Evolutionary conservation across 2,797 vertebrate genomes (phyloP).

Genomic region (Chaetodon trifasciatus): DNA sequence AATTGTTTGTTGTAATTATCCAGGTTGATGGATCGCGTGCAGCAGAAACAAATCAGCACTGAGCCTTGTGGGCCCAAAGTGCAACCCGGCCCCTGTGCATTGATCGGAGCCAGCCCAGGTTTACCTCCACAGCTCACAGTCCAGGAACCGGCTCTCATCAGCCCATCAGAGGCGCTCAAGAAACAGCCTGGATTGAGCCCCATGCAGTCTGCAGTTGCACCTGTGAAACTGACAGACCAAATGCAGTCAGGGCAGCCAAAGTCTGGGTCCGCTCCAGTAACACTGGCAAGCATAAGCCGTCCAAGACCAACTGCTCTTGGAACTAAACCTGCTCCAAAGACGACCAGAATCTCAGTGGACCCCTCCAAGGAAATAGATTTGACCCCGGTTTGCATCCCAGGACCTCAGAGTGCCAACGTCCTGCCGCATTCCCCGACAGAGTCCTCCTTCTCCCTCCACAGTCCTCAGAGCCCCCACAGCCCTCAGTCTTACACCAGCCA

Average conservation of each 20-base stretch:
- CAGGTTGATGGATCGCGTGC: conserved; percentile 78
- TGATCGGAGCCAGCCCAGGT: conserved; percentile 35
- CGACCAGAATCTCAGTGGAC: conserved; percentile 58
- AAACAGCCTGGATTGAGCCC: conserved; percentile 34
- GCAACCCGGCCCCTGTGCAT: conserved; percentile 51
- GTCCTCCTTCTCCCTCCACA: conserved; percentile 66
- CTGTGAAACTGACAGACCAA: conserved; percentile 40
- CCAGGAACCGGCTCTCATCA: conserved; percentile 46
- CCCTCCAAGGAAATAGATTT: conserved; percentile 68
- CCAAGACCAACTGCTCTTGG: conserved; percentile 79
- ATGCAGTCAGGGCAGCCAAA: conserved; percentile 46
- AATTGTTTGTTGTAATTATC: not conserved
- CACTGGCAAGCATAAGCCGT: conserved; percentile 76
- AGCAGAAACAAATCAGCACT: conserved; percentile 58
- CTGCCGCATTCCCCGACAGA: conserved; percentile 80
- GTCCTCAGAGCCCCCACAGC: conserved; percentile 71
- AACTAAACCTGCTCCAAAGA: conserved; percentile 71
- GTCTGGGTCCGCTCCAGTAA: conserved; percentile 55
- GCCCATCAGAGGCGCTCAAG: conserved; percentile 32
- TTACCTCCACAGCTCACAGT: conserved; percentile 62
- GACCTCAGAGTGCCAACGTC: conserved; percentile 63
- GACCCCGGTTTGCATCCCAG: conserved; percentile 72
- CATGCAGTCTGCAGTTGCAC: conserved; percentile 27
- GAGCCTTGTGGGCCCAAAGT: conserved; percentile 62
- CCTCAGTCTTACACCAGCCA: conserved; percentile 61